Evolutionary conservation across 2,888 invertebrate species (phyloP).

Genomic region (Molorchus minor): DNA sequence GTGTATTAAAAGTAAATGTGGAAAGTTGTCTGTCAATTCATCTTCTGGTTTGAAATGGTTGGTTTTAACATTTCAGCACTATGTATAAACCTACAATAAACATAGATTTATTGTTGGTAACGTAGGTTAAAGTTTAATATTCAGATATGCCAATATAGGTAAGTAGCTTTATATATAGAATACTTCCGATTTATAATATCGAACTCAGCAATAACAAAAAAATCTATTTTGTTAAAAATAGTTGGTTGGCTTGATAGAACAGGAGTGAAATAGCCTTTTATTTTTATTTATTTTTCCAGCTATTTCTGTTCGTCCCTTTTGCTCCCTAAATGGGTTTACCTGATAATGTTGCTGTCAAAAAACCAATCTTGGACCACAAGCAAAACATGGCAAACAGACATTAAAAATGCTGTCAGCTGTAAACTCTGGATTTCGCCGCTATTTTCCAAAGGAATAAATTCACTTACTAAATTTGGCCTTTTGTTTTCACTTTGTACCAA

Average conservation of each 20-base stretch:
- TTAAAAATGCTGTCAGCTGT: slow-evolving; percentile 82
- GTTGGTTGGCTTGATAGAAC: no score
- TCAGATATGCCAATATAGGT: no score
- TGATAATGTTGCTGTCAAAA: slow-evolving; percentile 81
- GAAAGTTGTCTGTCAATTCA: slow-evolving; percentile 79
- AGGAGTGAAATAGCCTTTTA: no score
- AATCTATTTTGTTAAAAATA: no score
- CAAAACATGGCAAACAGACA: slow-evolving; percentile 90
- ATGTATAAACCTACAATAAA: slow-evolving; percentile 78
- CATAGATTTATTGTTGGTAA: no score
- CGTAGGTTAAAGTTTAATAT: no score
- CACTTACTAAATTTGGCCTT: slow-evolving; percentile 64
- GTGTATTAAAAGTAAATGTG: slow-evolving; percentile 84
- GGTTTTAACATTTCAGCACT: slow-evolving; percentile 90
- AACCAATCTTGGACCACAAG: slow-evolving; percentile 91
- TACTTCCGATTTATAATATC: no score
- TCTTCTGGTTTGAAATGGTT: slow-evolving; percentile 74
- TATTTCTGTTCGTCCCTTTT: no score
- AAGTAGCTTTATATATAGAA: no score
- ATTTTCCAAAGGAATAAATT: slow-evolving; percentile 71
- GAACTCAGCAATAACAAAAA: no score
- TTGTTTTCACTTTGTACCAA: slow-evolving; percentile 67
- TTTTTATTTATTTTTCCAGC: no score
- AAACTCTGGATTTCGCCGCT: slow-evolving; percentile 76
- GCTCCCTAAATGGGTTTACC: slow-evolving; percentile 65